Evolutionary conservation across 2,888 invertebrate genomes (phyloP).

Genomic region (Nemurella pictetii): DNA sequence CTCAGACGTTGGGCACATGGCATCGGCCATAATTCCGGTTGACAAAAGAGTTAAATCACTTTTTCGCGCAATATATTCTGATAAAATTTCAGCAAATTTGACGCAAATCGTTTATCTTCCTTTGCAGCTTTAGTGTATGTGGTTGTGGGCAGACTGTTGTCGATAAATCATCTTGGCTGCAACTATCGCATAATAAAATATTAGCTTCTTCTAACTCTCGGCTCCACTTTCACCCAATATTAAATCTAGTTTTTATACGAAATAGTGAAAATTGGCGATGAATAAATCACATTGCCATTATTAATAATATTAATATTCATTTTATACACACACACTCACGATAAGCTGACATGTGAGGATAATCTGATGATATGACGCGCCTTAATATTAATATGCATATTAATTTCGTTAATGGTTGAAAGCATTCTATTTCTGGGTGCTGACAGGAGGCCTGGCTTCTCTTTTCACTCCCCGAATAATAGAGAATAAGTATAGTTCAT

Average conservation of each 20-base stretch:
- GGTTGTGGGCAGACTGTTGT: background rate
- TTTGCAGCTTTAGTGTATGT: background rate
- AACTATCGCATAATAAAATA: background rate
- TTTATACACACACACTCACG: too few relatives aligned
- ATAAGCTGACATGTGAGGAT: background rate
- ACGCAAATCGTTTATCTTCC: slow-evolving; percentile 15
- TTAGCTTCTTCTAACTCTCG: background rate
- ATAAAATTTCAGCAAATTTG: slow-evolving; percentile 8
- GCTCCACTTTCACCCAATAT: background rate
- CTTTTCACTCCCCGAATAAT: background rate
- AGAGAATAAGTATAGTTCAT: background rate
- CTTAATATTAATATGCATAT: background rate
- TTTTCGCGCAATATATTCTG: slow-evolving; percentile 5
- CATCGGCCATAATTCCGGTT: background rate
- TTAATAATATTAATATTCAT: background rate
- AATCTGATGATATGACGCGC: background rate
- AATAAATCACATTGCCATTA: background rate
- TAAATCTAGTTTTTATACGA: background rate
- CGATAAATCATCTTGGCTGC: background rate
- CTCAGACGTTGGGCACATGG: background rate
- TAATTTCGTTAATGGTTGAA: background rate
- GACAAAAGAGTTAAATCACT: slow-evolving; percentile 2
- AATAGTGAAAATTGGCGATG: background rate
- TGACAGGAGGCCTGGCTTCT: background rate
- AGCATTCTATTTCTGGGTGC: background rate